Percentiles rank a stretch among this genome's conserved stretches.
Conservation (phyloP, 1,140 invertebrate species). For the Caerostris darwini region DNA sequence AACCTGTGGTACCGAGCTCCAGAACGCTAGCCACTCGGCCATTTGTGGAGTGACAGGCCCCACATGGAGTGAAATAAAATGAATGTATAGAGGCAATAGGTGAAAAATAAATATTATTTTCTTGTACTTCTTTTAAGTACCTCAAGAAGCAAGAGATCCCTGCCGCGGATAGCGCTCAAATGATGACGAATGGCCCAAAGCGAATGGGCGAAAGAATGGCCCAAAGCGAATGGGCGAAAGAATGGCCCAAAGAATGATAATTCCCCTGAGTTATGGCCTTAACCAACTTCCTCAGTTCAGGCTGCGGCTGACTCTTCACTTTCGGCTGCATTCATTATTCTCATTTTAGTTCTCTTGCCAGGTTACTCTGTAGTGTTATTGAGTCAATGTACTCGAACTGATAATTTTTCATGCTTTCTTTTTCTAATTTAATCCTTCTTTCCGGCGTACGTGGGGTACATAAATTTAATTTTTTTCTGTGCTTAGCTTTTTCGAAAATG, state of each 20-base stretch:
- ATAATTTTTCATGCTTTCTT: background rate
- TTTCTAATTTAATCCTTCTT: no score
- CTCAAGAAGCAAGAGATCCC: background rate
- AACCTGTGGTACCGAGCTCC: no score
- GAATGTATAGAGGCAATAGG: background rate
- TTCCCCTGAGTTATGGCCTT: slow-evolving; percentile 26
- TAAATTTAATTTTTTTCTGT: no score
- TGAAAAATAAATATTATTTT: slow-evolving; percentile 14
- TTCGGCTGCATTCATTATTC: background rate
- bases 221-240: no score
- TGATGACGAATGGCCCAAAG: slow-evolving; percentile 6
- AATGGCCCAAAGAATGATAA: no score
- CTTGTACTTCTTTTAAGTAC: background rate
- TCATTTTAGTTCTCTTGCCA: background rate
- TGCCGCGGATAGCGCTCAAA: slow-evolving; percentile 8
- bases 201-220: no score
- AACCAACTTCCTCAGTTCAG: background rate
- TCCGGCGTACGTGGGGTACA: no score
- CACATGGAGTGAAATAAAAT: background rate
- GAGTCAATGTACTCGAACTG: slow-evolving; percentile 15
- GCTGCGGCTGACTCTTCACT: background rate
- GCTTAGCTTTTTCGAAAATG: no score
- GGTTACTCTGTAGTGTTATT: background rate
- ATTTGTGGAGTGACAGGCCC: no score
- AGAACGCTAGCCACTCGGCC: no score